Evolutionary conservation across 2,797 vertebrate genomes (phyloP), one percentile per base, ranked within the genome.

Genomic region (Aeoliscus strigatus): DNA sequence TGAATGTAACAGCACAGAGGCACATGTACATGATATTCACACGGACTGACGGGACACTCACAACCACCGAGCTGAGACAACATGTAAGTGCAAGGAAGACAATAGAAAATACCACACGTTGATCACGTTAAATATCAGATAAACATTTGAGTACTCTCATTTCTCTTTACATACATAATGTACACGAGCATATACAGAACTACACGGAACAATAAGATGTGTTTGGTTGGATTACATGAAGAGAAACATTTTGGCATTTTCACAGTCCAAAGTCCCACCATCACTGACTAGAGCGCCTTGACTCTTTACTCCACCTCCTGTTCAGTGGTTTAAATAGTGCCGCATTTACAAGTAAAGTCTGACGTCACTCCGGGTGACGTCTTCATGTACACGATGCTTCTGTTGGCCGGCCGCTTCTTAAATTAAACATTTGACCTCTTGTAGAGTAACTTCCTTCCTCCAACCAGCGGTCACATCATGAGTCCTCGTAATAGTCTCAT

Each of bases 101-200:
- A 83, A 88, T 90, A 90, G 83, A 91, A 94, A 93, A 91, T 85
- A 83, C 73, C 82, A 88, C 87, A 89, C 86, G 82, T 71, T 80
- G 81, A 82, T 82, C 58, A 78, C 84, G 82, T 94, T 96, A 94
- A 93, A 95, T 92, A 94, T 84, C 83, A 87, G 80, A 90, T 88
- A 89, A 87, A 89, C 86, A 90, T 90, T 88, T 88, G 91, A 89
- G 90, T 90, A 89, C 64, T 83, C 79, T 59, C 31, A 60, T 63
- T 82, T 66, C 13, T 77, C 73, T 86, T 80, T 85, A 89, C 86
- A 92, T 87, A 89, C 77, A 80, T 64, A 18, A 87, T 91, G 83
- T 92, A 88, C 91, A 93, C 66, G 87, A 88, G 87, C 86, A 91
- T 87, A 87, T 83, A 81, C 63, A 75, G 29, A 63, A 62, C 80